Evolutionary conservation across 2,797 vertebrate genomes (phyloP).

Genomic region (Echeneis naucrates): DNA sequence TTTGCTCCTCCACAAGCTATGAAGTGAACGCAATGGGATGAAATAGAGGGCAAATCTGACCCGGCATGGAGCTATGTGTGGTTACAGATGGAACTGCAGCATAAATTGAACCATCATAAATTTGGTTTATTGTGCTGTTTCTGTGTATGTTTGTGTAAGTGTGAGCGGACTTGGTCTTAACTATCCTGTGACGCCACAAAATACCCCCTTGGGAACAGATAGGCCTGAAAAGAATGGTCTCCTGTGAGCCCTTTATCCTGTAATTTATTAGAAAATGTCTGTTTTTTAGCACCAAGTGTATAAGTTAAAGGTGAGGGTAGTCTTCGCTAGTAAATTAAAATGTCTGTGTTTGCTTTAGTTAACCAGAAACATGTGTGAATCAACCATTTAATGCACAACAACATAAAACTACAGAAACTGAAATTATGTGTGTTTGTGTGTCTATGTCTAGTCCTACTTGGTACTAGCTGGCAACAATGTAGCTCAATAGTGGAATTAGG

Average conservation of each 20-base stretch:
- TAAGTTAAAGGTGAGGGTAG: conserved; percentile 47
- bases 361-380: conserved; percentile 44
- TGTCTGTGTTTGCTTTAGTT: conserved; percentile 31
- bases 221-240: conserved; percentile 43
- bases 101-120: conserved; percentile 62
- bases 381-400: conserved; percentile 10
- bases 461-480: conserved; percentile 42
- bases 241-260: conserved; percentile 51
- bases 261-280: conserved; percentile 58
- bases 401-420: background rate
- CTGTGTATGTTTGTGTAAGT: conserved; percentile 66
- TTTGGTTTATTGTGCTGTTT: conserved; percentile 63
- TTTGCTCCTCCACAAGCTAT: conserved; percentile 38
- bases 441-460: conserved; percentile 26
- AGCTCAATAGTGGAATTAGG: conserved; percentile 60
- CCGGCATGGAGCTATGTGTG: conserved; percentile 37
- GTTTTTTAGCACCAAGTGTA: conserved; percentile 49
- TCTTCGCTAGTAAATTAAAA: conserved; percentile 55
- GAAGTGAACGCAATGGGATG: conserved; percentile 27
- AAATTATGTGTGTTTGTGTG: conserved; percentile 17
- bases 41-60: conserved; percentile 53
- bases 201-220: conserved; percentile 45
- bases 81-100: conserved; percentile 36
- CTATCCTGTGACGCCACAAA: conserved; percentile 53
- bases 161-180: conserved; percentile 64